Conservation (phyloP, 2,888 invertebrate species). For the Rhagium mordax region DNA sequence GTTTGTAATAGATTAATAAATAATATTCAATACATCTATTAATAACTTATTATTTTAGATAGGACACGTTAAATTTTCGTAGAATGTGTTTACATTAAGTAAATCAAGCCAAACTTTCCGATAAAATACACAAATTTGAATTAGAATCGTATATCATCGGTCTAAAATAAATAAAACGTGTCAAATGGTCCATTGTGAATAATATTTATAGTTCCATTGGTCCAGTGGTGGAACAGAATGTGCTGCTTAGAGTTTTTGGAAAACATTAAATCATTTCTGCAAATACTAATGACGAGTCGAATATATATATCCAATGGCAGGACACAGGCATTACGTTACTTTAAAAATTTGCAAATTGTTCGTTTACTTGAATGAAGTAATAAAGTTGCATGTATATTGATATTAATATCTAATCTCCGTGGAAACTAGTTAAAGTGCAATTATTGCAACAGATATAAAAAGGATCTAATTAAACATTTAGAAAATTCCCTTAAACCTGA, state of each 20-base stretch:
- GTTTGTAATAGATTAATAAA: no score
- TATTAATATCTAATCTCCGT: no score
- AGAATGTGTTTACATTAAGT: slow-evolving; percentile 17
- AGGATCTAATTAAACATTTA: no score
- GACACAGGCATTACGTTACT: background rate
- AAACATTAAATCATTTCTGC: slow-evolving; percentile 27
- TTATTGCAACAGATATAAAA: no score
- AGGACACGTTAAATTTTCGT: slow-evolving; percentile 10
- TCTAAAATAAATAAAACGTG: slow-evolving; percentile 27
- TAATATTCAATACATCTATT: background rate
- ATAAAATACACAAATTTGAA: slow-evolving; percentile 20
- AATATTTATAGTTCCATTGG: slow-evolving; percentile 27
- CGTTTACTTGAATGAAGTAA: no score
- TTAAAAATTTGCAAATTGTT: no score
- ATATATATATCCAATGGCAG: background rate
- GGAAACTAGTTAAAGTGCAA: no score
- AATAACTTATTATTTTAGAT: background rate
- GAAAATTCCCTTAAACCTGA: no score
- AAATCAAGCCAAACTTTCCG: slow-evolving; percentile 4
- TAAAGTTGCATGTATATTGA: no score
- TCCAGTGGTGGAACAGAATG: slow-evolving; percentile 26
- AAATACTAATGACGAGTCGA: slow-evolving; percentile 9
- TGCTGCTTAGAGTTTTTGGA: slow-evolving; percentile 15
- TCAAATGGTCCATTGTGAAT: slow-evolving; percentile 31
- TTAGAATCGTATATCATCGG: slow-evolving; percentile 23